Percentiles rank a stretch among this genome's conserved stretches.
These are phyloP conservation scores for Microctenopoma lineatum DNA, from an alignment of 2,797 vertebrate genomes.

Conservation along the genomic window DNA sequence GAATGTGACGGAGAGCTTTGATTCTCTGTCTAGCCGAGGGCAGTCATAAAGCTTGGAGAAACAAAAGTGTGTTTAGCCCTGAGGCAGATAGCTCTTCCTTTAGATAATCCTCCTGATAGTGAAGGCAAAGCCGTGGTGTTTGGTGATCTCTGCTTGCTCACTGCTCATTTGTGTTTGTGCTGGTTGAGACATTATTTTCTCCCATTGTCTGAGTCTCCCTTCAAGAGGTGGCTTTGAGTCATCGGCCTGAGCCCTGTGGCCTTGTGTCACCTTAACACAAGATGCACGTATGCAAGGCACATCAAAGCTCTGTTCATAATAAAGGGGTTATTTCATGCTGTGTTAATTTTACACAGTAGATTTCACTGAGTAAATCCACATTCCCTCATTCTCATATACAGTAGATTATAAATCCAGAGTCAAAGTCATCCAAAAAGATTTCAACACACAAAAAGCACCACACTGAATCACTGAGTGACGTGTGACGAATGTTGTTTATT, in stretches of 20 bases:
- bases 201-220: constrained; percentile 58
- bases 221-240: constrained; percentile 60
- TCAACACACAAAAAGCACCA: background rate
- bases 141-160: constrained; percentile 53
- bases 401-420: background rate
- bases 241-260: constrained; percentile 46
- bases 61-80: constrained; percentile 69
- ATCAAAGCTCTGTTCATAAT: background rate
- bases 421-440: background rate
- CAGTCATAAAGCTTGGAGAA: constrained; percentile 71
- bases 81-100: constrained; percentile 59
- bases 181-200: constrained; percentile 76
- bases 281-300: constrained; percentile 59
- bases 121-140: constrained; percentile 38
- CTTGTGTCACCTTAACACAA: constrained; percentile 47
- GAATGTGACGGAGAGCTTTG: constrained; percentile 42
- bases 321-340: background rate
- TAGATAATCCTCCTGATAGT: constrained; percentile 72
- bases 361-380: background rate
- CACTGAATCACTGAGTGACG: background rate
- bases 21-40: constrained; percentile 57
- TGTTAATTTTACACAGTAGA: background rate
- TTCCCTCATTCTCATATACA: background rate
- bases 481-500: background rate
- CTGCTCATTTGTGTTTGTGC: constrained; percentile 71